Evolutionary conservation across 2,797 vertebrate genomes (phyloP).

Genomic region (Myripristis murdjan): DNA sequence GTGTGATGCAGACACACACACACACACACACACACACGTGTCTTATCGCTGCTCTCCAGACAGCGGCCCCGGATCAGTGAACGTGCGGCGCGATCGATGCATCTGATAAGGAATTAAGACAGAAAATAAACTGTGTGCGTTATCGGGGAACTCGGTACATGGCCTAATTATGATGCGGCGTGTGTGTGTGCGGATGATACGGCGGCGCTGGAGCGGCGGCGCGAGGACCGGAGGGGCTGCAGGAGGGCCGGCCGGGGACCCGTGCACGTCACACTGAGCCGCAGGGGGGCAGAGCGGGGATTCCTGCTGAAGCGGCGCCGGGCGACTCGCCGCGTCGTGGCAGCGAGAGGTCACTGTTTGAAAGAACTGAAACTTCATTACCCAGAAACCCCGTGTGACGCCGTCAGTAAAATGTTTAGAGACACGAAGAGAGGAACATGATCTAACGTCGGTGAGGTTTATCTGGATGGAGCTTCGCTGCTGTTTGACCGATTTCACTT

Average conservation of each 20-base stretch:
- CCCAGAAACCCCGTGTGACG: conserved; percentile 10
- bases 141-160: conserved; percentile 97
- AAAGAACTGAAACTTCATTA: conserved; percentile 20
- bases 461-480: too few relatives aligned
- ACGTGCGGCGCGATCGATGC: conserved; percentile 95
- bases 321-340: background rate
- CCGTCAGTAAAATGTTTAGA: background rate
- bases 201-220: conserved; percentile 82
- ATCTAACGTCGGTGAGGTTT: too few relatives aligned
- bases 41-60: conserved; percentile 98
- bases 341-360: background rate
- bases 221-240: conserved; percentile 12
- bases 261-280: too few relatives aligned
- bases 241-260: background rate
- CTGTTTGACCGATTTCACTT: too few relatives aligned
- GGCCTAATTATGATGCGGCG: conserved; percentile 97
- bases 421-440: too few relatives aligned
- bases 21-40: conserved; percentile 91
- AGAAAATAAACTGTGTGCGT: conserved; percentile 97
- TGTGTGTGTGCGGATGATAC: conserved; percentile 96
- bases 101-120: conserved; percentile 99
- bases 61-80: conserved; percentile 96
- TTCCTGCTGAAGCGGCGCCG: too few relatives aligned
- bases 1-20: conserved; percentile 91
- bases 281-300: too few relatives aligned